These are phyloP conservation scores for Eilema caniola DNA, from an alignment of 2,888 invertebrate species.

Conservation along the genomic window DNA sequence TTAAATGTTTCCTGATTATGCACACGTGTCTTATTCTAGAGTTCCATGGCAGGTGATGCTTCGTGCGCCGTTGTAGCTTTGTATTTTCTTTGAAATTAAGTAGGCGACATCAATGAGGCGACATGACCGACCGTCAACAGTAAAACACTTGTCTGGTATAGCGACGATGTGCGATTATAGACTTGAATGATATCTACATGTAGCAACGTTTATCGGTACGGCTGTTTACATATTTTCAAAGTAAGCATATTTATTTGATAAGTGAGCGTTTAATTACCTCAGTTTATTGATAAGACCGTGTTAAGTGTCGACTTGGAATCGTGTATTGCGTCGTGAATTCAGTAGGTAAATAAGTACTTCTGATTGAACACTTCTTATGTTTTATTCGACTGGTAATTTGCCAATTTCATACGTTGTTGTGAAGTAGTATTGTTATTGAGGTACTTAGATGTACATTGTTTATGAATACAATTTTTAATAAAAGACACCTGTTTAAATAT, in stretches of 20 bases:
- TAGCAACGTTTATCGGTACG: slow-evolving; percentile 43
- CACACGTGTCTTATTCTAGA: slow-evolving; percentile 13
- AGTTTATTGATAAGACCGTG: slow-evolving; percentile 56
- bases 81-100: slow-evolving; percentile 14
- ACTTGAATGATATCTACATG: slow-evolving; percentile 31
- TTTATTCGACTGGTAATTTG: slow-evolving; percentile 26
- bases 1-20: slow-evolving; percentile 24
- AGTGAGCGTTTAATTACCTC: slow-evolving; percentile 58
- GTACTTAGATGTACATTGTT: slow-evolving; percentile 9
- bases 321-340: slow-evolving; percentile 24
- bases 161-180: slow-evolving; percentile 22
- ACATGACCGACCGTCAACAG: slow-evolving; percentile 5
- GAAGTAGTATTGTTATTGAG: slow-evolving; percentile 10
- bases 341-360: slow-evolving; percentile 29
- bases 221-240: slow-evolving; percentile 46
- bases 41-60: slow-evolving; percentile 2
- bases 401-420: slow-evolving; percentile 15
- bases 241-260: slow-evolving; percentile 57
- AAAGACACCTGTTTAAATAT: background rate
- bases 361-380: slow-evolving; percentile 17
- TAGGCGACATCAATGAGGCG: too few relatives aligned
- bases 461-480: slow-evolving; percentile 8
- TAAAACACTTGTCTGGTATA: slow-evolving; percentile 28
- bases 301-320: slow-evolving; percentile 33
- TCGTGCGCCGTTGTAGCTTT: background rate